These are phyloP conservation scores for Rhodophaea formosa DNA, from an alignment of 2,888 invertebrate species.

Conservation along the genomic window DNA sequence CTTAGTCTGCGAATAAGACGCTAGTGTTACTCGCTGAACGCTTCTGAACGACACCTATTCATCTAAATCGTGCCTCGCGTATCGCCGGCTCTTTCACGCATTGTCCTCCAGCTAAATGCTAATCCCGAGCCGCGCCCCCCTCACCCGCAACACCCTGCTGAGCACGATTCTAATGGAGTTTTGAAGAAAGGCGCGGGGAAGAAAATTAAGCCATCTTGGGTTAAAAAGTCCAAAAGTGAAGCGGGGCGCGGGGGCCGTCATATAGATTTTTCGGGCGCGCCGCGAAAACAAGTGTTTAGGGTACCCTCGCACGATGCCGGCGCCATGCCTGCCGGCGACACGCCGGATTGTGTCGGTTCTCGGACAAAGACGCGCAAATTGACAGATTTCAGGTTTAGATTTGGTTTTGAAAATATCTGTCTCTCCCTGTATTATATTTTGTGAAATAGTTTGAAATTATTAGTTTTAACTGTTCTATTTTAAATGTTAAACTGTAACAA, in stretches of 20 bases:
- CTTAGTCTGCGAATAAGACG: too few species aligned
- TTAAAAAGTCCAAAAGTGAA: slow-evolving; percentile 70
- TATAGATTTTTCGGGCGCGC: slow-evolving; percentile 63
- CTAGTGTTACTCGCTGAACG: too few species aligned
- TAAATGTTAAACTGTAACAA: too few species aligned
- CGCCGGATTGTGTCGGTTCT: not conserved
- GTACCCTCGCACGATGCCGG: not conserved
- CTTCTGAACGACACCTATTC: not conserved
- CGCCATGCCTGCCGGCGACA: not conserved
- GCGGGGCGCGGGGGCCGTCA: slow-evolving; percentile 38
- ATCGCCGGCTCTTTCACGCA: slow-evolving; percentile 6
- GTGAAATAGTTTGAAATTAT: too few species aligned
- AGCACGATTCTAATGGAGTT: slow-evolving; percentile 62
- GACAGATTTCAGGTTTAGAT: not conserved
- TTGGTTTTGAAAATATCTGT: not conserved
- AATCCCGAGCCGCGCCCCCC: slow-evolving; percentile 27
- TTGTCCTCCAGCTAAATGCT: slow-evolving; percentile 22
- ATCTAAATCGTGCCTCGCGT: not conserved
- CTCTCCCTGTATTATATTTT: too few species aligned
- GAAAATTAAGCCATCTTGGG: slow-evolving; percentile 77
- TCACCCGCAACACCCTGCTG: slow-evolving; percentile 34
- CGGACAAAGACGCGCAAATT: not conserved
- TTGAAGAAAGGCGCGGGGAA: slow-evolving; percentile 60
- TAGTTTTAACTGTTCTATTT: too few species aligned
- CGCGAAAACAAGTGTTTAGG: slow-evolving; percentile 58